Percentiles rank a stretch among this genome's conserved stretches.
Evolutionary conservation across 2,888 invertebrate genomes (phyloP).

Genomic region (Cabera pusaria): DNA sequence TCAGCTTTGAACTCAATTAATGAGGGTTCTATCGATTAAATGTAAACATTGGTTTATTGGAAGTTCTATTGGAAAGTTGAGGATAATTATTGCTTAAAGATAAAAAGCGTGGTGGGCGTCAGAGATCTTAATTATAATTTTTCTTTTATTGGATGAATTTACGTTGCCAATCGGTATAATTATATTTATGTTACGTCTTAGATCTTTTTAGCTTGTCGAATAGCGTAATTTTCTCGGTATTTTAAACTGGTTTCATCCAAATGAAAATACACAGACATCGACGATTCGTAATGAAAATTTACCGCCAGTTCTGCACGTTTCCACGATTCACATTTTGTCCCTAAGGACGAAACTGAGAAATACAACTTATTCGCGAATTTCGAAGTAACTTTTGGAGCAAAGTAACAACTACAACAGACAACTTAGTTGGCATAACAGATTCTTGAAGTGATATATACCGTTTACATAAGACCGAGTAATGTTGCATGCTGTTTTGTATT

Average conservation of each 20-base stretch:
- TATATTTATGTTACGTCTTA: too few species aligned
- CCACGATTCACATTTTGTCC: slow-evolving; percentile 17
- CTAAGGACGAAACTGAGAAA: slow-evolving; percentile 25
- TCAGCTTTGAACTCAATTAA: slow-evolving; percentile 13
- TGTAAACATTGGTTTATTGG: slow-evolving; percentile 20
- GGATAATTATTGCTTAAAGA: not conserved
- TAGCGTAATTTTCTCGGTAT: too few species aligned
- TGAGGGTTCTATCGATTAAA: slow-evolving; percentile 18
- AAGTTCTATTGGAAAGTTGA: slow-evolving; percentile 14
- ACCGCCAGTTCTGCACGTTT: slow-evolving; percentile 3
- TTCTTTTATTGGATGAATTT: too few species aligned
- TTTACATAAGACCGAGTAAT: slow-evolving; percentile 9
- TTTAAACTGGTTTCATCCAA: not conserved
- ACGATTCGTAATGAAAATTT: slow-evolving; percentile 11
- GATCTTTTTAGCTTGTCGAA: too few species aligned
- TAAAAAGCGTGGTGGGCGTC: not conserved
- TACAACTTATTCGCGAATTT: slow-evolving; percentile 22
- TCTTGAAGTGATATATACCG: slow-evolving; percentile 15
- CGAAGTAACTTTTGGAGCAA: slow-evolving; percentile 18
- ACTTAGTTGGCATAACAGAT: slow-evolving; percentile 18
- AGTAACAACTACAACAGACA: slow-evolving; percentile 23
- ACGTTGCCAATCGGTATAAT: not conserved
- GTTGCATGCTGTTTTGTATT: too few species aligned
- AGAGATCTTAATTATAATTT: too few species aligned
- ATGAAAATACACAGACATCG: not conserved